Evolutionary conservation across 2,113 vertebrate species (phyloP), one percentile per base, ranked within the genome.

Genomic region (Boleophthalmus pectinirostris): DNA sequence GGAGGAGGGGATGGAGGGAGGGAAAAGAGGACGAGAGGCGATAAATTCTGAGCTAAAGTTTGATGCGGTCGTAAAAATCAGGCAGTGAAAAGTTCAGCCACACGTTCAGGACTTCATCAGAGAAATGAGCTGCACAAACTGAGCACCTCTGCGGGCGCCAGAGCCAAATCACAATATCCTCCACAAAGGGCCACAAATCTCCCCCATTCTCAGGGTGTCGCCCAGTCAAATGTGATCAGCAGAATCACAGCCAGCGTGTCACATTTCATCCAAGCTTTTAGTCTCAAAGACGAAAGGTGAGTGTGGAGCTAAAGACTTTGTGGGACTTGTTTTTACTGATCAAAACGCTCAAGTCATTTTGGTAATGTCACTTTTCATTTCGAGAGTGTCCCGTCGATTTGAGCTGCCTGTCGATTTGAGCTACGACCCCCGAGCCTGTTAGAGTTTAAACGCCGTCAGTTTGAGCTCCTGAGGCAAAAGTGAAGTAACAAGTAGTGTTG

Each of bases 51-150:
- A 90, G 87, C 85, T 87, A 82, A 78, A 79, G 90, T 87, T 89
- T 90, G 70, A 91, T 92, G 88, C 82, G 76, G 63, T 75, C 65
- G 82, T 93, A 89, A 89, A 91, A 74, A 81, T 85, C 68, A 81
- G 69, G 21, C 5, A 75, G 82, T 70, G 63, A 81, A 81, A 82
- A 84, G 82, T 85, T 88, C 83, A 87, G 60, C 65, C 21, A 75
- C 75, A 74, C 82, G 78, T 77, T 73, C 60, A 80, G 70, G 77
- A 79, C 81, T 81, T 86, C 79, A 89, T 90, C 84, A 88, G 70
- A 89, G 85, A 88, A 89, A 88, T 67, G 47, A 83, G 86, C 79
- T 45, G 18, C 75, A 53, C 79, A 85, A 82, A 66, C 57, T 47
- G 60, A 53, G 71, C 68, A 68, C 54, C 80, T 77, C 77, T 33